Base-by-base conservation (phyloP, 2,888 invertebrate species). In the Cerastis rubricosa region DNA sequence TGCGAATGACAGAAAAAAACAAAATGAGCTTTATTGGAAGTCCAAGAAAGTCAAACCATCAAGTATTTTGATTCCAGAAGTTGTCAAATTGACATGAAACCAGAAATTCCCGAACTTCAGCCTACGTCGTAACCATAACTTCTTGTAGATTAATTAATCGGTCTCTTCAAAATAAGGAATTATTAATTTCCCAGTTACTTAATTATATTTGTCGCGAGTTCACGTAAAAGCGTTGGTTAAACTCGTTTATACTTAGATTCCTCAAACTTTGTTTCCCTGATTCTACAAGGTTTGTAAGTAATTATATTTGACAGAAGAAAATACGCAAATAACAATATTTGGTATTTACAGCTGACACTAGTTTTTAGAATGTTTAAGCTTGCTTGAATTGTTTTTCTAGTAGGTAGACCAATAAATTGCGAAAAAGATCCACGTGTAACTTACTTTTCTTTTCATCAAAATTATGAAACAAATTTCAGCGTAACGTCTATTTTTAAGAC, bases 151-250 rank as follows among this genome's bases (percentile, higher is more conserved):
- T 84, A 88, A 88, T 87, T 88, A 80, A 88, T 85, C 66, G 69
- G 73, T 80, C 78, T 81, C 72, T 67, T 74, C 74, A 76, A 84
- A 85, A 83, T 79, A 79, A 63, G 75, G 76, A 82, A 85, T 85
- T 82, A 81, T 78, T 78, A 87, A 85, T 85, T 88, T 85, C 74
- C 66, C 72, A 67, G 85, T 88, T 83, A 87, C 77, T 88, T 85
- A 85, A 88, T 87, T 88, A 83, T 87, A 87, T 87, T 88, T 87
- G 87, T 87, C 81, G 79, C 80, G 66, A 87, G 85, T 87, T 84
- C 73, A 75, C 76, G 80, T 79, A 85, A 83, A 88, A 87, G 87
- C 85, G 22, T 77, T 47, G 74, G 85, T 84, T 81, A 84, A 84
- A 84, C 87, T 82, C 72, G 66, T 82, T 87, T 83, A 76, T 81